Percentiles rank a stretch among this genome's conserved stretches.
Conservation (phyloP, 2,797 vertebrate species). For the Hyperoplus lanceolatus region DNA sequence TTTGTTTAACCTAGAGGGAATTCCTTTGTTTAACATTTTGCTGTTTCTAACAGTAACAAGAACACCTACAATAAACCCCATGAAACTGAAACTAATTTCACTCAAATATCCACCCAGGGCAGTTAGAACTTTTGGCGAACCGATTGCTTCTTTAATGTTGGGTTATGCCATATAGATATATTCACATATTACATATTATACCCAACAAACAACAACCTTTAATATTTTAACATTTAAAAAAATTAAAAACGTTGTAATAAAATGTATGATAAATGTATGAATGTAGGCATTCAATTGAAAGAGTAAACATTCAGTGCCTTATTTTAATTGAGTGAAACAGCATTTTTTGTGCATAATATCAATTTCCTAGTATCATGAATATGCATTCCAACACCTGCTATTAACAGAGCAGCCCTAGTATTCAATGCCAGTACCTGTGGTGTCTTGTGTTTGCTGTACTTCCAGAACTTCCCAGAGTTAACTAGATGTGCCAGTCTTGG, state of each 20-base stretch:
- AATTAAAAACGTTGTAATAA: no score
- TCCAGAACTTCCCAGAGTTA: constrained; percentile 95
- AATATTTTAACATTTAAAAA: not conserved
- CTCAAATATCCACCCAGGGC: not conserved
- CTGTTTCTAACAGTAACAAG: not conserved
- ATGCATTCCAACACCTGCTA: not conserved
- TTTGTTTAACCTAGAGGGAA: not conserved
- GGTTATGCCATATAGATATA: not conserved
- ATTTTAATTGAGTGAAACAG: not conserved
- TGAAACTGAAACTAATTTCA: not conserved
- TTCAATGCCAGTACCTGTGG: constrained; percentile 86
- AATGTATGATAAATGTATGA: not conserved
- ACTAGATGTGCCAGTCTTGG: constrained; percentile 87
- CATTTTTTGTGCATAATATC: not conserved
- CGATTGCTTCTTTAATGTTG: not conserved
- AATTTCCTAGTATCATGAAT: not conserved
- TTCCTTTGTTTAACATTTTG: not conserved
- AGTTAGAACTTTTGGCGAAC: not conserved
- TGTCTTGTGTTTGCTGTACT: constrained; percentile 92
- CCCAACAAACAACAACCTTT: not conserved
- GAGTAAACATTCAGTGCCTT: not conserved
- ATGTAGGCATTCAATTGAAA: not conserved
- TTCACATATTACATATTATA: not conserved
- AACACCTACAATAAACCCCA: not conserved
- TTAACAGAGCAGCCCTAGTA: not conserved